These are phyloP conservation scores for Drosophila malerkotliana DNA, from an alignment of 1,140 invertebrate species.

Conservation along the genomic window DNA sequence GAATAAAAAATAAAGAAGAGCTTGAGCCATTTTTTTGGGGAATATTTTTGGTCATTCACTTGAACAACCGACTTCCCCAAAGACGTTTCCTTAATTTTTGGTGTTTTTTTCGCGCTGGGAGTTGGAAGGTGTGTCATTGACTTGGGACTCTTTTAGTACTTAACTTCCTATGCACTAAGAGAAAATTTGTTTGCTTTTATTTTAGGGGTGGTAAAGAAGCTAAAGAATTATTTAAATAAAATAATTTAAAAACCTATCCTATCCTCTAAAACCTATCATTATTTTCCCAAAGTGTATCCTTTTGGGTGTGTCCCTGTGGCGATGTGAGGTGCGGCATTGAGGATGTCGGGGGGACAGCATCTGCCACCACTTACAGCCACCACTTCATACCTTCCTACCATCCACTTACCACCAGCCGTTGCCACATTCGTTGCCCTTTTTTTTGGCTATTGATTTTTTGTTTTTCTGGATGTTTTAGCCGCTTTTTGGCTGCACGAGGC, in stretches of 20 bases:
- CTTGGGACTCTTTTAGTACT: constrained; percentile 17
- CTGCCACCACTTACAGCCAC: constrained; percentile 14
- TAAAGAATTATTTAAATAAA: no score
- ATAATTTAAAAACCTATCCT: no score
- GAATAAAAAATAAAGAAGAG: not conserved
- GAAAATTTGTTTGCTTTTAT: not conserved
- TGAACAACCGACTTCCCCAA: constrained; percentile 20
- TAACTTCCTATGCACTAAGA: constrained; percentile 10
- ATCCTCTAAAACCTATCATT: not conserved
- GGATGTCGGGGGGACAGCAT: constrained; percentile 39
- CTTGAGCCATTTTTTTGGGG: constrained; percentile 49
- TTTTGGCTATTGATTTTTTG: constrained; percentile 48
- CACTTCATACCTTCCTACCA: not conserved
- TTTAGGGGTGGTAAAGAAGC: no score
- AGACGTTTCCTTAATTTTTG: constrained; percentile 55
- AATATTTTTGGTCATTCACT: constrained; percentile 64
- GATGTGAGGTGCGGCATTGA: constrained; percentile 6
- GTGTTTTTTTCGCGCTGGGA: constrained; percentile 15
- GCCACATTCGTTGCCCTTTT: constrained; percentile 16
- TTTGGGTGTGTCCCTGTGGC: constrained; percentile 38
- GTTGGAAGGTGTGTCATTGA: constrained; percentile 69
- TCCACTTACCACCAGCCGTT: constrained; percentile 16
- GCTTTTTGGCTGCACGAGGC: constrained; percentile 26
- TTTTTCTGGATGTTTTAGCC: constrained; percentile 17
- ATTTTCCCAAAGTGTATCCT: not conserved